Base-by-base conservation (phyloP, 2,113 vertebrate species). In the Pterocles orientalis region DNA sequence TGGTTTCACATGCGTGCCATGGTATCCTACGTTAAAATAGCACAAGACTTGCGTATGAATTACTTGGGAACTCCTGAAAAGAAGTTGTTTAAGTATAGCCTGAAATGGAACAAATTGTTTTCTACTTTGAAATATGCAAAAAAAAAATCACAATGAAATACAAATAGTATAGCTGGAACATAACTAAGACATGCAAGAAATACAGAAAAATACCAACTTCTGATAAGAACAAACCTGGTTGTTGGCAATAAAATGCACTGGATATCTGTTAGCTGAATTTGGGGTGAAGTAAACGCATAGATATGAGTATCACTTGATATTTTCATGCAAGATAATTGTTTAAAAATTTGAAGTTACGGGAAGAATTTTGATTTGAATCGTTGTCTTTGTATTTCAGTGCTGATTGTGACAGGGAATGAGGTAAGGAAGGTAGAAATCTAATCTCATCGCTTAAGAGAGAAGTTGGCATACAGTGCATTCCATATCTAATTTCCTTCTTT, bases 401-500 rank as follows among this genome's bases (percentile, higher is more conserved):
- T 91, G 80, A 81, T 54, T 95, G 68, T 50, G 69, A 58, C 75
- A 86, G 26, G n/a, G 66, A 77, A 83, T 93, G 88, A 94, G 78
- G 86, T 54, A 88, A 96, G 51, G 80, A 94, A 94, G 82, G 79
- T 83, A 26, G 88, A 94, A 95, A 96, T 60, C 64, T 72, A 86
- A 92, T 86, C 88, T 51, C 76, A 51, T 50, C 28, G 34, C 39
- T 78, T 95, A 91, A 89, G 66, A 66, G 43, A 15, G 1, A 82
- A 80, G 61, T n/a, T 95, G 84, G 91, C 87, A 91, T 85, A 24
- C 10, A 82, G n/a, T 50, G 54, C 29, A 91, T 88, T 95, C 85
- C 82, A 77, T 95, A 85, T 85, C 78, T 94, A 72, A 93, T 95
- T 92, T 87, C 90, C 31, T 87, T 82, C 78, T 91, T 91, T 91